phyloP scores from a whole-genome alignment of 2,113 vertebrate species.

The Pseudopodoces humilis region DNA sequence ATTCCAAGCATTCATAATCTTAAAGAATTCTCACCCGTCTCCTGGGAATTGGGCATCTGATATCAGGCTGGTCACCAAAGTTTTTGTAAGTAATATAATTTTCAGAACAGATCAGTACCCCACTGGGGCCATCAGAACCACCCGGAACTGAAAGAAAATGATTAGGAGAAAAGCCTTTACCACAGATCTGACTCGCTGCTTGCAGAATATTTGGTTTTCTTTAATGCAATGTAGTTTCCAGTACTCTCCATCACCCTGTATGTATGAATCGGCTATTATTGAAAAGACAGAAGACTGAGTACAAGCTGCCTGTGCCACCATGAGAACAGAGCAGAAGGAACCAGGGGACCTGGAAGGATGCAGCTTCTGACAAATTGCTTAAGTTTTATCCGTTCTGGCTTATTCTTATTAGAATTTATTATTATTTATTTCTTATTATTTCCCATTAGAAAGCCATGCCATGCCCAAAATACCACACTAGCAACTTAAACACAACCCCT shows the following conservation, averaged over 20 bases:
- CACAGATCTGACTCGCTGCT: neutral
- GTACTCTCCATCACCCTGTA: neutral
- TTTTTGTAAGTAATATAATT: constrained; percentile 99
- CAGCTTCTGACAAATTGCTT: neutral
- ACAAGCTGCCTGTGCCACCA: neutral
- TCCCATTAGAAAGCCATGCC: neutral
- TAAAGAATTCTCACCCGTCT: constrained; percentile 83
- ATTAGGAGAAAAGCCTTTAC: neutral
- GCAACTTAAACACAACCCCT: neutral
- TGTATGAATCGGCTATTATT: fast-evolving
- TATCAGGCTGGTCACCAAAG: constrained; percentile 97
- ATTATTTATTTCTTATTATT: too few species aligned
- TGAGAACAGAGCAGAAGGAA: neutral
- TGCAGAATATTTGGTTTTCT: neutral
- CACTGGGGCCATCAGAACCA: constrained; percentile 95
- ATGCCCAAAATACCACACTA: neutral
- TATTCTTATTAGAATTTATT: neutral
- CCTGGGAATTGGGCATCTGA: constrained; percentile 96
- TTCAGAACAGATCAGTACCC: constrained; percentile 97
- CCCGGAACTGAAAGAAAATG: constrained; percentile 85
- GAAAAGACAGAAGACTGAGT: neutral
- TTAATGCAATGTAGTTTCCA: neutral
- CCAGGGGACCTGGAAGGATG: neutral
- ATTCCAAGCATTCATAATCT: neutral
- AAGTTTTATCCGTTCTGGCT: neutral